Evolutionary conservation across 1,140 invertebrate species (phyloP).

Genomic region (Liolophura sinensis): DNA sequence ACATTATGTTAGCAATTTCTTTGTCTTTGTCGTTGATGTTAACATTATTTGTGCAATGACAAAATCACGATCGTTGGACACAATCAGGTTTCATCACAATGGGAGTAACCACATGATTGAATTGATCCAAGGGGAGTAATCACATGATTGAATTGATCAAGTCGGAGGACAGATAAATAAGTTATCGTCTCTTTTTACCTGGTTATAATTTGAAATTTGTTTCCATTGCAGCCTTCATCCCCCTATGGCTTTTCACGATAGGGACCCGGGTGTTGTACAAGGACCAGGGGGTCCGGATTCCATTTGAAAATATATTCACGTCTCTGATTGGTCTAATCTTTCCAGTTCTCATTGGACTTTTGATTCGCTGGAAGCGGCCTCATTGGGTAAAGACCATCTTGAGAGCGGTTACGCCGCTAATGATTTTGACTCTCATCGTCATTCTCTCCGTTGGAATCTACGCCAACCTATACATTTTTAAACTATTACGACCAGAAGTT

Average conservation of each 20-base stretch:
- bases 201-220: slow-evolving; percentile 9
- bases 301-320: slow-evolving; percentile 77
- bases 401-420: slow-evolving; percentile 68
- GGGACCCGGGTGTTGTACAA: slow-evolving; percentile 71
- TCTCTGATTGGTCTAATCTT: slow-evolving; percentile 80
- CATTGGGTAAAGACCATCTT: slow-evolving; percentile 41
- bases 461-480: slow-evolving; percentile 89
- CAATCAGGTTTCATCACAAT: not conserved
- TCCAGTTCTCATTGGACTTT: slow-evolving; percentile 79
- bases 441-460: slow-evolving; percentile 89
- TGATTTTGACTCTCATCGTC: slow-evolving; percentile 80
- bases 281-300: slow-evolving; percentile 68
- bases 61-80: not conserved
- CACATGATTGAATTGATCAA: no score
- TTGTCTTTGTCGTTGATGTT: no score
- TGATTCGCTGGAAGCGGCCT: slow-evolving; percentile 63
- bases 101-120: not conserved
- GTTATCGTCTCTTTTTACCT: not conserved
- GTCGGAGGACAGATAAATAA: not conserved
- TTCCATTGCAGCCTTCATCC: slow-evolving; percentile 80
- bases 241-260: slow-evolving; percentile 93
- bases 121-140: not conserved
- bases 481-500: slow-evolving; percentile 70
- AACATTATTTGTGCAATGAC: not conserved
- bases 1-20: no score